Percentiles rank a stretch among this genome's conserved stretches.
phyloP scores from a whole-genome alignment of 1,140 invertebrate genomes.

The Whitmania pigra region DNA sequence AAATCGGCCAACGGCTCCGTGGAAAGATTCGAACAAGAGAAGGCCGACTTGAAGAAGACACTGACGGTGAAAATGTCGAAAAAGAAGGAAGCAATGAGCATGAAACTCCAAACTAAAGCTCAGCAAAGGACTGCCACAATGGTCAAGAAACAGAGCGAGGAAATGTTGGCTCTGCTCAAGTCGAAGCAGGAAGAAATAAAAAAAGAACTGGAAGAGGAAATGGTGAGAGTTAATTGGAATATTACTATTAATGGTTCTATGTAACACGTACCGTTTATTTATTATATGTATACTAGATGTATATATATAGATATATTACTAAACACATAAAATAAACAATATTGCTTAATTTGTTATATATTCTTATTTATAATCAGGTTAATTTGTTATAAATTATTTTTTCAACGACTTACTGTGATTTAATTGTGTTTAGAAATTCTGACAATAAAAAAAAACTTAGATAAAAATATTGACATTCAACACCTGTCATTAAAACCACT shows the following conservation, averaged over 20 bases:
- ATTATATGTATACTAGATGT: too few relatives aligned
- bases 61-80: constrained; percentile 36
- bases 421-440: too few relatives aligned
- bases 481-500: too few relatives aligned
- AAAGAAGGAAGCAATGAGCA: constrained; percentile 36
- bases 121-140: constrained; percentile 36
- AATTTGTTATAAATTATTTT: too few relatives aligned
- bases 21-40: constrained; percentile 38
- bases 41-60: constrained; percentile 36
- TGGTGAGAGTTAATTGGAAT: not conserved
- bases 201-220: constrained; percentile 31
- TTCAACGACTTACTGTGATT: too few relatives aligned
- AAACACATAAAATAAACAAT: too few relatives aligned
- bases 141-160: constrained; percentile 37
- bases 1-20: not conserved
- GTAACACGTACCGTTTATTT: too few relatives aligned
- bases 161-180: constrained; percentile 39
- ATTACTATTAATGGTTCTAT: not conserved
- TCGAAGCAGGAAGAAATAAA: constrained; percentile 37
- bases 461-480: too few relatives aligned
- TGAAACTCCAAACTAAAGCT: constrained; percentile 36
- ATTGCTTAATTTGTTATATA: too few relatives aligned
- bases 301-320: too few relatives aligned
- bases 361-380: too few relatives aligned
- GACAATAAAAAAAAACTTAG: too few relatives aligned